Percentiles rank a stretch among this genome's conserved stretches.
Conservation (phyloP, 1,140 invertebrate species). For the Acyrthosiphon pisum region DNA sequence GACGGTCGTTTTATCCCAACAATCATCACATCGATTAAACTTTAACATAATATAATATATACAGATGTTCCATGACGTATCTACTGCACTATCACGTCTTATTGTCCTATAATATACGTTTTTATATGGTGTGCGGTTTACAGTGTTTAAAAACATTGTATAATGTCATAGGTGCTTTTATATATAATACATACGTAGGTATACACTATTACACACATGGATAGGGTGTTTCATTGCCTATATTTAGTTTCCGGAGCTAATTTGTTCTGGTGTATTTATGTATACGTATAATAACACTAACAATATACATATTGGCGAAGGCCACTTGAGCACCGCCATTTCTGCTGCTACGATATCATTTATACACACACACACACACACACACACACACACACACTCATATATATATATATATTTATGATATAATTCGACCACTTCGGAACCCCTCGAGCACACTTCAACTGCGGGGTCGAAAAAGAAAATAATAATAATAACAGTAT, state of each 20-base stretch:
- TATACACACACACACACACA: not conserved
- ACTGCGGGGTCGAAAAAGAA: not conserved
- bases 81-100: not conserved
- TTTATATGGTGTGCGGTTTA: not conserved
- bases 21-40: not conserved
- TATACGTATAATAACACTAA: not conserved
- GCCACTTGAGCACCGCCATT: constrained; percentile 45
- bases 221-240: not conserved
- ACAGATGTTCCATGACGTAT: too few relatives aligned
- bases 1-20: too few relatives aligned
- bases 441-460: constrained; percentile 42
- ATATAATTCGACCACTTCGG: constrained; percentile 49
- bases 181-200: not conserved
- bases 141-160: not conserved
- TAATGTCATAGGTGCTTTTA: not conserved
- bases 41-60: not conserved
- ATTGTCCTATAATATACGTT: not conserved
- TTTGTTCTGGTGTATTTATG: not conserved
- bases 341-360: constrained; percentile 3
- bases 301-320: not conserved
- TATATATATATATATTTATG: not conserved
- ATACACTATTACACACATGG: not conserved
- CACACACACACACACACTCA: not conserved
- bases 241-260: not conserved
- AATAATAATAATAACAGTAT: constrained; percentile 22